Evolutionary conservation across 2,888 invertebrate species (phyloP).

Genomic region (Pachydiplax longipennis): DNA sequence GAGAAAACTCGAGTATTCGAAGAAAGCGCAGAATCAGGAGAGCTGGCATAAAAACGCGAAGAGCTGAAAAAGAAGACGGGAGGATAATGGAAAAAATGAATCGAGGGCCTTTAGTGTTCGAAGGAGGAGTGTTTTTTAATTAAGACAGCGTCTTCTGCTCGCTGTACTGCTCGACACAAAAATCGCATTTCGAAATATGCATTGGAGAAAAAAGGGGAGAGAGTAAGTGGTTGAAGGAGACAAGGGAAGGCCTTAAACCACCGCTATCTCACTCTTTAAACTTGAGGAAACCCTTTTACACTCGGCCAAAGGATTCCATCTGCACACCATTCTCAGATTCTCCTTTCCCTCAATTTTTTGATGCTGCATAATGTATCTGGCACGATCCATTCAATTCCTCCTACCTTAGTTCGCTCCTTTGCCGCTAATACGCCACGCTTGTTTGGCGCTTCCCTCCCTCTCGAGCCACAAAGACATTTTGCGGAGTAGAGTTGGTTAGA

Average conservation of each 20-base stretch:
- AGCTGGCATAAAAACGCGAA: not conserved
- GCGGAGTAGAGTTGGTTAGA: not conserved
- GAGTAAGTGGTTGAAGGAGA: not conserved
- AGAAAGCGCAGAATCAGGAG: not conserved
- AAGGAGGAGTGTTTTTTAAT: not conserved
- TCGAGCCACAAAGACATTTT: not conserved
- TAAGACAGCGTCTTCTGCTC: not conserved
- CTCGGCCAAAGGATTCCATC: not conserved
- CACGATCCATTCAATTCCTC: not conserved
- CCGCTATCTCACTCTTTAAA: constrained; percentile 28
- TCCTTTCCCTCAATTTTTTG: not conserved
- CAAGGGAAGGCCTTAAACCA: no score
- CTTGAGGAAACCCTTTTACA: not conserved
- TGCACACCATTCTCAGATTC: not conserved
- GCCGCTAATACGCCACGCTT: not conserved
- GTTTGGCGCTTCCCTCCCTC: not conserved
- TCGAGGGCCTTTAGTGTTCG: not conserved
- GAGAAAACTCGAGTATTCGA: not conserved
- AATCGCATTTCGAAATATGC: not conserved
- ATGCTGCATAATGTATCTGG: not conserved
- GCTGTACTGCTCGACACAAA: not conserved
- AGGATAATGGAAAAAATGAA: not conserved
- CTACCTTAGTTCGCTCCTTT: not conserved
- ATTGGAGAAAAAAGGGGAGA: not conserved
- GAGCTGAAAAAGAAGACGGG: not conserved